These are phyloP conservation scores for Gorilla gorilla DNA, from an alignment of 2,113 vertebrate species.

Conservation along the genomic window DNA sequence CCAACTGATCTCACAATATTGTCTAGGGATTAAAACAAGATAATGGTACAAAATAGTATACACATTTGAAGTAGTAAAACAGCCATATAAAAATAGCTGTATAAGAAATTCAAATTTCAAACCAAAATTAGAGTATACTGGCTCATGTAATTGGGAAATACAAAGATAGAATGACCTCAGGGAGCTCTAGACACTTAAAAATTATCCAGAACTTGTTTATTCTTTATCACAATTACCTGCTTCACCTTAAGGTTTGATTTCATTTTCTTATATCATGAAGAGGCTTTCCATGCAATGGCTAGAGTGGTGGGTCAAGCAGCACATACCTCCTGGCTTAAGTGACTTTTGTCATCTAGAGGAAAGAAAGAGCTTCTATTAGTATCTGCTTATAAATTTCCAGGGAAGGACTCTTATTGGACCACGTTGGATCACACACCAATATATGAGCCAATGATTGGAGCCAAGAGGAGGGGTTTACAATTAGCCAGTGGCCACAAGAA, in stretches of 20 bases:
- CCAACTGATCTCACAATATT: background rate
- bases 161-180: background rate
- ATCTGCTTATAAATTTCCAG: background rate
- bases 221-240: background rate
- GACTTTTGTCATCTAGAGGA: background rate
- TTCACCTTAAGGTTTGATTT: background rate
- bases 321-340: background rate
- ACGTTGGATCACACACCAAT: background rate
- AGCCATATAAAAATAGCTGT: background rate
- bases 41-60: background rate
- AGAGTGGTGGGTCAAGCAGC: background rate
- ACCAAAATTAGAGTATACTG: constrained; percentile 20
- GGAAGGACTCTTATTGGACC: background rate
- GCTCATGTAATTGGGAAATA: background rate
- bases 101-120: background rate
- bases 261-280: background rate
- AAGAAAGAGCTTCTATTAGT: background rate
- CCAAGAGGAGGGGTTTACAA: background rate
- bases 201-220: background rate
- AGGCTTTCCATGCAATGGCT: background rate
- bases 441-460: background rate
- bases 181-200: background rate
- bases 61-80: background rate
- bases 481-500: background rate
- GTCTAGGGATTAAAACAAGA: background rate